A percentile compares a stretch with the other conserved stretches of the same genome.
phyloP scores from a whole-genome alignment of 2,888 invertebrate species.

The Drosophila kuntzei region DNA sequence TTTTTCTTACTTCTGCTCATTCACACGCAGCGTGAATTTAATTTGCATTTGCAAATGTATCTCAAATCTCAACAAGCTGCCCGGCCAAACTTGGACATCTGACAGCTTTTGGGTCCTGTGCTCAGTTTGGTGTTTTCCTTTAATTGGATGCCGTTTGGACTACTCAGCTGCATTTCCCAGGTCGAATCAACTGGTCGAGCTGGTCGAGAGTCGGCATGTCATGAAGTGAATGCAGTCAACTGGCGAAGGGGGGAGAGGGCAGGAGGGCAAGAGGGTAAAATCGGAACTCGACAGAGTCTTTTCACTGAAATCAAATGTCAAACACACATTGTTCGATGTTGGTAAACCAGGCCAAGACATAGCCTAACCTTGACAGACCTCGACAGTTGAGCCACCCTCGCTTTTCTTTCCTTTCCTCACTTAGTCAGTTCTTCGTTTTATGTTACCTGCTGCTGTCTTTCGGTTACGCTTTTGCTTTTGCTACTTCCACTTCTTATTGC shows the following conservation, averaged over 20 bases:
- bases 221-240: conserved; percentile 40
- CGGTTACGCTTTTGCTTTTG: conserved; percentile 63
- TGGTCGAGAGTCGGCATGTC: conserved; percentile 28
- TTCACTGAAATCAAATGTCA: conserved; percentile 75
- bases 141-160: conserved; percentile 68
- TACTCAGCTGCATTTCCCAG: conserved; percentile 62
- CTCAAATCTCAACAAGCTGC: conserved; percentile 43
- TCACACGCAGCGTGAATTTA: conserved; percentile 64
- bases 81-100: conserved; percentile 42
- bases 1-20: conserved; percentile 31
- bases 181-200: conserved; percentile 30
- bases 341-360: conserved; percentile 60
- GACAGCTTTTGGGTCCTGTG: conserved; percentile 65
- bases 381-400: conserved; percentile 12
- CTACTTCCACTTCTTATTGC: conserved; percentile 47
- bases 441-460: conserved; percentile 61
- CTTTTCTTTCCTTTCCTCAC: neutral
- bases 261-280: neutral
- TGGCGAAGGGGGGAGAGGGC: neutral
- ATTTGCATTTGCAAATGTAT: conserved; percentile 76
- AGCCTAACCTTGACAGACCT: conserved; percentile 73
- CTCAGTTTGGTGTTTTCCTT: conserved; percentile 65
- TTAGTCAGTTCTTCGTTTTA: conserved; percentile 34
- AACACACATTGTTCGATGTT: conserved; percentile 70
- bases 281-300: conserved; percentile 1